Evolutionary conservation across 1,140 invertebrate genomes (phyloP), one percentile per base, ranked within the genome.

Genomic region (Cydia fagiglandana): DNA sequence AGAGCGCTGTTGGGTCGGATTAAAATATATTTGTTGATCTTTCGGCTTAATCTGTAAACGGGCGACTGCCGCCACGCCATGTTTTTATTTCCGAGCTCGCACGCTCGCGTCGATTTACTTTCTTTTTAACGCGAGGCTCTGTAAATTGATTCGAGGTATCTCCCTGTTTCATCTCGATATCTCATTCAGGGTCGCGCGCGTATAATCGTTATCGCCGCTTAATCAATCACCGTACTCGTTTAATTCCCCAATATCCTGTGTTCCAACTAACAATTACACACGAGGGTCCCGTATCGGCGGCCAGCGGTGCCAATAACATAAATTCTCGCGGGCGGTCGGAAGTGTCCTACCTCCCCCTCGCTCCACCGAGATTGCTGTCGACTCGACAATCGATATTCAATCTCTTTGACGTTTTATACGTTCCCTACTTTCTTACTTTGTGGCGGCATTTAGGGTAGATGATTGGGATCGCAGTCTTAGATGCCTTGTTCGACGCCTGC

Each of bases 331-430:
- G 83, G 78, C 86, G 84, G 81, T 84, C 85, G 86, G 86, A 88
- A 87, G 83, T 82, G 77, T 77, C 80, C 79, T 78, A 70, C 80
- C 74, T 77, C 75, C 79, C 56, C 78, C 79, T 78, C 45, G 73
- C 78, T 74, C 76, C 76, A 77, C 80, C 82, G 84, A 89, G 86
- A 91, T 90, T 90, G 88, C 86, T 86, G 87, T 88, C 86, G 89
- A 86, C 82, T 90, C 88, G 79, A 90, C 88, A 91, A 92, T 92
- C 91, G 89, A 92, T 92, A 92, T 91, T 92, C 91, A 92, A 91
- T 92, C 89, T 92, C 89, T 90, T 92, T 91, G 88, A 91, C 87
- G 86, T 89, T 84, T 84, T 87, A 88, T 90, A 84, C 86, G 86
- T 85, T 86, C 86, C 84, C 83, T 82, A 88, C 84, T 89, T 89